A percentile compares a stretch with the other conserved stretches of the same genome.
These are phyloP conservation scores for Porites australiensis DNA, from an alignment of 64 coral and sea anemone species.

Conservation along the genomic window DNA sequence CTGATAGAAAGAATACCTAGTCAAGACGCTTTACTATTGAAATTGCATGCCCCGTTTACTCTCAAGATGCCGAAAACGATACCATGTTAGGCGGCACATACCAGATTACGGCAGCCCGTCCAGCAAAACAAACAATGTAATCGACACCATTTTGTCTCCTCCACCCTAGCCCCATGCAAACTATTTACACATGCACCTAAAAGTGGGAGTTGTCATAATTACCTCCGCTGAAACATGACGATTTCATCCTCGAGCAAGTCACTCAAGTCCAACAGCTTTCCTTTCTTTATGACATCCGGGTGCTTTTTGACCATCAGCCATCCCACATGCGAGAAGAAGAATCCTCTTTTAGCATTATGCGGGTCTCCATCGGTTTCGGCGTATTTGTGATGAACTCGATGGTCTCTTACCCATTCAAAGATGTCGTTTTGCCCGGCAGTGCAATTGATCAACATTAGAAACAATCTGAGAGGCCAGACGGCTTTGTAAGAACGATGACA, in stretches of 20 bases:
- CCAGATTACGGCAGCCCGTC: no score
- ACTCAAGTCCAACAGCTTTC: constrained; percentile 78
- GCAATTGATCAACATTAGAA: constrained; percentile 53
- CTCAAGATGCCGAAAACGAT: no score
- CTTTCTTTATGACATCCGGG: constrained; percentile 80
- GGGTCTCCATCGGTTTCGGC: constrained; percentile 86
- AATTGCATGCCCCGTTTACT: no score
- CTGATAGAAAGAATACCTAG: no score
- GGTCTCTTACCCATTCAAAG: constrained; percentile 86
- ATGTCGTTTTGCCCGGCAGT: constrained; percentile 82
- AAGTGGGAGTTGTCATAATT: background rate
- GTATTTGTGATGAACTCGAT: constrained; percentile 88
- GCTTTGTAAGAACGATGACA: constrained; percentile 79
- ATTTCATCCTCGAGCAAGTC: constrained; percentile 85
- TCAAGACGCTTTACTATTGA: no score
- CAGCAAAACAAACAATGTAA: no score
- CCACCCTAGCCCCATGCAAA: no score
- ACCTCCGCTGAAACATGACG: constrained; percentile 91
- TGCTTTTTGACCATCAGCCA: constrained; percentile 85
- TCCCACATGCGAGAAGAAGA: constrained; percentile 90
- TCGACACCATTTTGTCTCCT: no score
- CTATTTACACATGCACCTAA: background rate
- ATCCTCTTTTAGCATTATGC: constrained; percentile 84
- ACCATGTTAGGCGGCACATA: no score
- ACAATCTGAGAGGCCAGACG: constrained; percentile 64